Evolutionary conservation across 2,888 invertebrate species (phyloP), one percentile per base, ranked within the genome.

Genomic region (Calameuta filiformis): DNA sequence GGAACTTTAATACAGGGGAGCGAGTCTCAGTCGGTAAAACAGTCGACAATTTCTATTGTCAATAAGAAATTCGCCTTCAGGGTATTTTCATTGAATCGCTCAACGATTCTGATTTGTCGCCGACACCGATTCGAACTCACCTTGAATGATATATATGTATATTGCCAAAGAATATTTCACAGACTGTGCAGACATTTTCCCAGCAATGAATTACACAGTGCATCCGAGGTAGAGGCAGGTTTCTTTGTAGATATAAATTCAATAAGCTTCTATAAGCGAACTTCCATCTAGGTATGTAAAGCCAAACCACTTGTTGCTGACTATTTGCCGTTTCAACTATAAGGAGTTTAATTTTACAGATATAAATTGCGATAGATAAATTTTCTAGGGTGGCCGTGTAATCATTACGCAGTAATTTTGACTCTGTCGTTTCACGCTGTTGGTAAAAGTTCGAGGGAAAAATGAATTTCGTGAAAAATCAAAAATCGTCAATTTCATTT

Each of bases 231-330:
- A 56, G 56, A 23, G 56, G 56, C 56, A 56, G 9, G 23, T 23
- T 37, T 56, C 23, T 56, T 56, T 56, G 56, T 56, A 56, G 56
- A 56, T 9, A 56, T 56, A 56, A 23, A 56, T 56, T 9, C 56
- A 56, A 56, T 56, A 23, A 23, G 56, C 56, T 56, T 56, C 56
- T 23, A 56, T 56, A 56, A 56, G 56, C 2, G 56, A 56, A 56
- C 9, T 15, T 56, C 56, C 56, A 23, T 79, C 83, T 77, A 56
- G 79, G 77, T 80, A 73, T 73, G 79, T 73, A 76, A 76, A 79
- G 79, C 77, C 79, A 75, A 75, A 75, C 81, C 83, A 83, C 83
- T 83, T 83, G 83, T 83, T 83, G 83, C 83, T 83, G 76, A 74
- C 79, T 80, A 80, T 56, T 23, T 23, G 56, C 56, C 56, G 9